Evolutionary conservation across 64 coral and sea anemone species (phyloP).

Genomic region (Montipora efflorescens): DNA sequence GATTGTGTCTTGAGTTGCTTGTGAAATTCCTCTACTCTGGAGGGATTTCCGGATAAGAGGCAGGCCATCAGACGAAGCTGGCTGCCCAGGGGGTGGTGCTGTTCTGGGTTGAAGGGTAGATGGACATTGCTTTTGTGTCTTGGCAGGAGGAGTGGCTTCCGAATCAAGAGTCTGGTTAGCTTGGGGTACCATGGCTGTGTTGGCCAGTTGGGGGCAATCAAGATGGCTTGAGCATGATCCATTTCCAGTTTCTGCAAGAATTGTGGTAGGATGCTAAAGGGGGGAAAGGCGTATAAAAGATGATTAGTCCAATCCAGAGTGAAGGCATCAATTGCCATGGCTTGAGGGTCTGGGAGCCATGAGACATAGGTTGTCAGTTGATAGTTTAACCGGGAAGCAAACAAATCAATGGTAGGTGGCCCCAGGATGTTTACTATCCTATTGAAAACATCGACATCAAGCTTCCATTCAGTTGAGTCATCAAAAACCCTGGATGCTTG

Average conservation of each 20-base stretch:
- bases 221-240: conserved; percentile 46
- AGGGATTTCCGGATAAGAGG: not conserved
- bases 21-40: not conserved
- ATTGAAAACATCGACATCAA: no score
- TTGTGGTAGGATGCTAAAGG: no score
- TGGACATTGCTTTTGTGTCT: conserved; percentile 23
- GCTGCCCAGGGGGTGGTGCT: not conserved
- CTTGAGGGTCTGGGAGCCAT: no score
- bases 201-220: not conserved
- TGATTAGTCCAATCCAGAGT: not conserved
- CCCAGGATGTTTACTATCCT: no score
- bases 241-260: not conserved
- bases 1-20: conserved; percentile 31
- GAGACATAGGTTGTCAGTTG: no score
- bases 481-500: no score
- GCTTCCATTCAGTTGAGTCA: no score
- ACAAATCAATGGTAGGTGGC: no score
- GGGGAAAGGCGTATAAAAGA: conserved; percentile 42
- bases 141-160: conserved; percentile 35
- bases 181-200: not conserved
- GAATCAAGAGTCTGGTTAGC: conserved; percentile 36
- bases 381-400: no score
- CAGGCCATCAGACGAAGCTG: conserved; percentile 43
- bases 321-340: no score
- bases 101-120: conserved; percentile 29